Conservation (phyloP, 1,140 invertebrate genomes). For the Hylaeus volcanicus region DNA sequence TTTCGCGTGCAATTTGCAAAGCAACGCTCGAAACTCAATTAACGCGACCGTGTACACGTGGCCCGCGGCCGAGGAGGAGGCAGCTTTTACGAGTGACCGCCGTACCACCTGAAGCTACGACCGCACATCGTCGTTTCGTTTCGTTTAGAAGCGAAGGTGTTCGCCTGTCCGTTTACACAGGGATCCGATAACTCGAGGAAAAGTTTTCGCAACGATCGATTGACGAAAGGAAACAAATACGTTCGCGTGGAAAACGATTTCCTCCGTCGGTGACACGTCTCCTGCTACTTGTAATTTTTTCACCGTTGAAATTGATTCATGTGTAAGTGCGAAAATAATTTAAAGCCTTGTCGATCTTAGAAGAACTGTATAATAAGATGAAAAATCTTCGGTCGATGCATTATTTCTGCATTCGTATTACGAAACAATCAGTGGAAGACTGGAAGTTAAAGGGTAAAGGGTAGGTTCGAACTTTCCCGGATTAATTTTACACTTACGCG, state of each 20-base stretch:
- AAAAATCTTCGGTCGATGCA: too few relatives aligned
- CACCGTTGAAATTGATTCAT: too few relatives aligned
- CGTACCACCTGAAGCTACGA: not conserved
- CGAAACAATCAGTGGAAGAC: too few relatives aligned
- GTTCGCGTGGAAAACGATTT: slow-evolving; percentile 5
- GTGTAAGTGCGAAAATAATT: too few relatives aligned
- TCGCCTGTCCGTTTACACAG: not conserved
- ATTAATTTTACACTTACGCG: too few relatives aligned
- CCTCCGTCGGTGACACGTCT: too few relatives aligned
- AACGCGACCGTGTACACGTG: slow-evolving; percentile 43
- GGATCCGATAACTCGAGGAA: not conserved
- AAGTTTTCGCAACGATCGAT: not conserved
- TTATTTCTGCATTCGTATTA: too few relatives aligned
- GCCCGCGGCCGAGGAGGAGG: not conserved
- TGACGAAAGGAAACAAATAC: slow-evolving; percentile 15
- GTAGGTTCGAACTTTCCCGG: too few relatives aligned
- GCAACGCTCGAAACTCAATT: slow-evolving; percentile 55
- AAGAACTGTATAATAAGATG: too few relatives aligned
- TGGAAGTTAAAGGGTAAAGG: too few relatives aligned
- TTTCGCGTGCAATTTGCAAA: slow-evolving; percentile 46
- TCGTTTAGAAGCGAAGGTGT: slow-evolving; percentile 1
- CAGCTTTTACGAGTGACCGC: not conserved
- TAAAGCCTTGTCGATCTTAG: too few relatives aligned
- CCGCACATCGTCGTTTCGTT: not conserved
- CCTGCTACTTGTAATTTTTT: too few relatives aligned